Base-by-base conservation (phyloP, 2,888 invertebrate genomes). In the Drosophila kanekoi region DNA sequence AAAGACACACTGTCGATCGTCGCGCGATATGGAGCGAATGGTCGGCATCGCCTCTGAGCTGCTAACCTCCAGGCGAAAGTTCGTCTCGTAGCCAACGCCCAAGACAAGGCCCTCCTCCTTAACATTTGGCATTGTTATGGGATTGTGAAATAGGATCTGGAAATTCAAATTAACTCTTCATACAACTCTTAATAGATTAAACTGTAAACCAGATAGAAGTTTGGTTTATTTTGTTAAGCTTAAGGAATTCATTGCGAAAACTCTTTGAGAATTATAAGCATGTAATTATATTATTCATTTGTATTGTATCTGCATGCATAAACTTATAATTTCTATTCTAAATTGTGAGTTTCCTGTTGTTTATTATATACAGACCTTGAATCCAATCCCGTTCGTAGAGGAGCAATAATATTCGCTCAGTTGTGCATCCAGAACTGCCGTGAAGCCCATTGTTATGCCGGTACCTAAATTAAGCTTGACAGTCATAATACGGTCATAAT, bases 51-150 rank as follows among this genome's bases (percentile, higher is more conserved):
- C 95, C 77, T 95, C 95, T 5, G 94, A 93, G 53, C 96, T 94
- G 18, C 93, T 93, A 0, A 96, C 95, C 52, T 93, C 93, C 11
- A 96, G 94, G 1, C 94, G 94, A 53, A 96, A 93, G 6, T 95
- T 93, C 0, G 95, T 94, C 89, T 97, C 96, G 23, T 93, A 92
- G 0, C 96, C 96, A 0, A 96, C 94, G 32, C 94, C 93, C 53
- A 96, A 92, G 0, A 95, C 93, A 51, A 95, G 94, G 0, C 96
- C 96, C 60, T 95, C 94, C 78, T 96, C 95, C 3, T 95, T 94
- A 63, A 96, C 94, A 90, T 95, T 95, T 0, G 97, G 97, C 0
- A 95, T 95, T 89, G 96, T 96, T 0, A 95, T 95, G 0, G 97
- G 96, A 91, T 95, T 96, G 80, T 96, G 96, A n/a, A 91, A 75